Percentiles rank a stretch among this genome's conserved stretches.
phyloP scores from a whole-genome alignment of 1,140 invertebrate species.

The Microvelia longipes region DNA sequence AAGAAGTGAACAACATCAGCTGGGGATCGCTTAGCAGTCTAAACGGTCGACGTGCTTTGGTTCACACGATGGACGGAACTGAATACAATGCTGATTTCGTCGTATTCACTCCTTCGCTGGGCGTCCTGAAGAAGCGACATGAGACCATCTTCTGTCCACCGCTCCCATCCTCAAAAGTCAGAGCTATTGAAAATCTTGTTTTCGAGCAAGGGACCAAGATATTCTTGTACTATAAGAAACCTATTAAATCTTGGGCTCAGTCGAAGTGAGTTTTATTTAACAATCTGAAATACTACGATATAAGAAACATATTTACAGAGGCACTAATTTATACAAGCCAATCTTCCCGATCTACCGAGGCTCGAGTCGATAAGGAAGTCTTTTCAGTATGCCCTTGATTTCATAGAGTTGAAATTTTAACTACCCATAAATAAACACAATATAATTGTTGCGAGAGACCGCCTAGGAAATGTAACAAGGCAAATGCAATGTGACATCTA shows the following conservation, averaged over 20 bases:
- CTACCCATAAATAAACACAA: too few relatives aligned
- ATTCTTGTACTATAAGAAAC: conserved; percentile 62
- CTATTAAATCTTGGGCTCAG: conserved; percentile 43
- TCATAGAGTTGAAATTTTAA: too few relatives aligned
- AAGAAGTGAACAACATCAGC: conserved; percentile 41
- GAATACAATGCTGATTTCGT: conserved; percentile 59
- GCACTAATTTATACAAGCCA: too few relatives aligned
- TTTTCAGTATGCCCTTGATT: too few relatives aligned
- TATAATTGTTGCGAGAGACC: too few relatives aligned
- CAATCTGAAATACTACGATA: too few relatives aligned
- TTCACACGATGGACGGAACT: conserved; percentile 35
- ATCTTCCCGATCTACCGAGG: too few relatives aligned
- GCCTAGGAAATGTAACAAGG: too few relatives aligned
- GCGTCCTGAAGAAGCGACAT: conserved; percentile 61
- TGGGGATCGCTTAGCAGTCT: conserved; percentile 39
- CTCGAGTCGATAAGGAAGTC: too few relatives aligned
- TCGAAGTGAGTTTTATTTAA: too few relatives aligned
- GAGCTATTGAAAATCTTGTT: conserved; percentile 44
- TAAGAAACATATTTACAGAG: too few relatives aligned
- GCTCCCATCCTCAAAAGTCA: background rate
- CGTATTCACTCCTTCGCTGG: conserved; percentile 63
- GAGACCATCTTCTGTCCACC: conserved; percentile 51
- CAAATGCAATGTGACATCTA: too few relatives aligned
- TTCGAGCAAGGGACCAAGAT: conserved; percentile 59
- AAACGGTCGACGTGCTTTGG: conserved; percentile 21